Base-by-base conservation (phyloP, 1,140 invertebrate species). In the Ceratosolen solmsi region DNA sequence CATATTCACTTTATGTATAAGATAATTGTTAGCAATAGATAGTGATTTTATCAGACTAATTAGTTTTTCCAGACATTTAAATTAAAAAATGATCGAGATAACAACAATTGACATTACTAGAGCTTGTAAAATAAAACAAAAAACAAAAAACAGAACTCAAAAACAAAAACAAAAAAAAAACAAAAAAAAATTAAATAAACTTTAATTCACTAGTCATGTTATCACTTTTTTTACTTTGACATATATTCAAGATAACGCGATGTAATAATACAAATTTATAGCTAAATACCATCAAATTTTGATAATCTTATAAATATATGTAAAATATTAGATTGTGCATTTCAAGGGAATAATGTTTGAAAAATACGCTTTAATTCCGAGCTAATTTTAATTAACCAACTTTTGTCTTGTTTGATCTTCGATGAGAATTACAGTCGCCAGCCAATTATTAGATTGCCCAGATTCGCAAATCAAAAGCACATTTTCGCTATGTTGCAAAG, bases 151-250 rank as follows among this genome's bases (percentile, higher is more conserved):
- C n/a, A n/a, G n/a, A n/a, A n/a, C n/a, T n/a, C n/a, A n/a, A n/a
- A n/a, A n/a, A n/a, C n/a, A n/a, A n/a, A n/a, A n/a, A n/a, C n/a
- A n/a, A n/a, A n/a, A n/a, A n/a, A n/a, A n/a, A n/a, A n/a, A n/a
- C n/a, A n/a, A n/a, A n/a, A n/a, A 41, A 54, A 49, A 56, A 15
- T 74, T 58, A 51, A 74, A 56, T 30, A 58, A 74, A 74, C 49
- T 38, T 3, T 56, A 33, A 36, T 36, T 74, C 5, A 30, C 36
- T 74, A 27, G 0, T 56, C 30, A 30, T 38, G n/a, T n/a, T n/a
- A n/a, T n/a, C n/a, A n/a, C n/a, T 8, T 74, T 74, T 58, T 46
- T 41, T 22, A 30, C 22, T 30, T 46, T 73, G 54, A 54, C 49
- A 73, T 54, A 54, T 54, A 54, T 73, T 73, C 25, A 20, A 54